A percentile compares a stretch with the other conserved stretches of the same genome.
These are phyloP conservation scores for Bellardia pandia DNA, from an alignment of 2,888 invertebrate genomes.

Conservation along the genomic window DNA sequence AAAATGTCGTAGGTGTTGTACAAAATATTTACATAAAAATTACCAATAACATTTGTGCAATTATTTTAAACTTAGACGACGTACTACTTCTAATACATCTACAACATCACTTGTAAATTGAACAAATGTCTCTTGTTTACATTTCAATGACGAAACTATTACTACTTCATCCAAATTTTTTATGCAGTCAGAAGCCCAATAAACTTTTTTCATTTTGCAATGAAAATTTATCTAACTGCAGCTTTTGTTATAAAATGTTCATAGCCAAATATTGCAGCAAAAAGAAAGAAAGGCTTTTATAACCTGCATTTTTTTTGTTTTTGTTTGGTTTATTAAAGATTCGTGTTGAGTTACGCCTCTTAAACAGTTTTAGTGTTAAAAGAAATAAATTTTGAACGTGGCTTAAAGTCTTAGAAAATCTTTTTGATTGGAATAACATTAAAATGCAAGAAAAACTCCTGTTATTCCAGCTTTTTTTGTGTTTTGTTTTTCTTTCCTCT, in stretches of 20 bases:
- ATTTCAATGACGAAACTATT: slow-evolving; percentile 14
- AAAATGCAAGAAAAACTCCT: slow-evolving; percentile 30
- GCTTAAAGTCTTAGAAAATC: slow-evolving; percentile 44
- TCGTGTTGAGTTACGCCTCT: slow-evolving; percentile 69
- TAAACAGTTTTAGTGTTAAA: slow-evolving; percentile 35
- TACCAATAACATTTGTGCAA: too few species aligned
- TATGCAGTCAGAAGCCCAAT: background rate
- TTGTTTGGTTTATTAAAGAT: slow-evolving; percentile 41
- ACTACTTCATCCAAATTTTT: background rate
- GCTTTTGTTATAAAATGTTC: slow-evolving; percentile 33
- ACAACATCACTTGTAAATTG: too few species aligned
- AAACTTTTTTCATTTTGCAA: background rate
- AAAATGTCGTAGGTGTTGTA: too few species aligned
- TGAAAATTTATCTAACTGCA: slow-evolving; percentile 7
- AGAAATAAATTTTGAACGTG: slow-evolving; percentile 37
- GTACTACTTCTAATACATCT: too few species aligned
- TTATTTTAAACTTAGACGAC: too few species aligned
- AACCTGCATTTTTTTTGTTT: slow-evolving; percentile 15
- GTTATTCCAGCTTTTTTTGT: slow-evolving; percentile 42
- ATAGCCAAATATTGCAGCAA: slow-evolving; percentile 29
- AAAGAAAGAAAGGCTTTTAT: background rate
- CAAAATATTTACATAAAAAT: too few species aligned
- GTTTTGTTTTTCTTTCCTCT: slow-evolving; percentile 11
- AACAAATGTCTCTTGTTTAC: background rate
- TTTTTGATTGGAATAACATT: slow-evolving; percentile 36